These are phyloP conservation scores for Tribolium madens DNA, from an alignment of 1,140 invertebrate genomes.

Conservation along the genomic window DNA sequence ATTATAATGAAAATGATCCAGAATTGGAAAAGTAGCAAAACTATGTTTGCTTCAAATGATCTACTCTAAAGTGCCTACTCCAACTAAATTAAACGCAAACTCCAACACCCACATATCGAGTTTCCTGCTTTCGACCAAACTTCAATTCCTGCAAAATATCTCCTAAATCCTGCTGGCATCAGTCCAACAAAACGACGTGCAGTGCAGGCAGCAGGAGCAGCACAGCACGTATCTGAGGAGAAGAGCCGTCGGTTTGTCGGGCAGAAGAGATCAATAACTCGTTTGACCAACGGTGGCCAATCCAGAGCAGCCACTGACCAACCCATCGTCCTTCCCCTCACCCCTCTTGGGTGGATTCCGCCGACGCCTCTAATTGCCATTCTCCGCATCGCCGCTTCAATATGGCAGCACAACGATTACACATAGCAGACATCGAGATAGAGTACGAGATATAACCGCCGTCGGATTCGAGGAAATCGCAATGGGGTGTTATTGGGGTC, in stretches of 20 bases:
- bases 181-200: neutral
- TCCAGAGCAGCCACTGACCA: constrained; percentile 43
- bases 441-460: constrained; percentile 9
- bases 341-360: constrained; percentile 22
- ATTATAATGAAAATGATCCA: too few species aligned
- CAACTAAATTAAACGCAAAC: neutral
- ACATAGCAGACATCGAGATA: constrained; percentile 34
- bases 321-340: constrained; percentile 41
- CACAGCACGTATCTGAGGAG: constrained; percentile 1
- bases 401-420: constrained; percentile 39
- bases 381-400: constrained; percentile 36
- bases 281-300: constrained; percentile 48
- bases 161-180: neutral
- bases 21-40: too few species aligned
- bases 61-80: neutral
- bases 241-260: constrained; percentile 29
- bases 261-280: constrained; percentile 46
- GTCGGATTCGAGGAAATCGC: constrained; percentile 36
- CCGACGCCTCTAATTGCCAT: constrained; percentile 37
- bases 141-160: neutral
- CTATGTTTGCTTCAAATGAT: too few species aligned
- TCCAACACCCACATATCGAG: neutral
- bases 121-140: neutral
- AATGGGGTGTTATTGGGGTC: constrained; percentile 32
- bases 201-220: neutral